phyloP scores from a whole-genome alignment of 92 coral and sea anemone species.

The Muricea muricata region DNA sequence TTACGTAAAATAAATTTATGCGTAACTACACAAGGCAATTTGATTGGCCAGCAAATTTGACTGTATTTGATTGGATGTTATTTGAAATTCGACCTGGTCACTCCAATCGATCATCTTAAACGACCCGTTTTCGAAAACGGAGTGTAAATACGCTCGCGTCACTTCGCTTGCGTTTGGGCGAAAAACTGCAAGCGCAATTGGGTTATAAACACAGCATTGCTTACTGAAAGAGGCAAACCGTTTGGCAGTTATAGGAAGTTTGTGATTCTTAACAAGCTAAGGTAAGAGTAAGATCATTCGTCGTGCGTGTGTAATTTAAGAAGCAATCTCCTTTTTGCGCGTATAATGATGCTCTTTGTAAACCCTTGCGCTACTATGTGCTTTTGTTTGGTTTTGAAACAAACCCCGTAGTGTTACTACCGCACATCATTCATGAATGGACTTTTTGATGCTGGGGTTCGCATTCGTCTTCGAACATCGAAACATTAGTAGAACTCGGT shows the following conservation, averaged over 20 bases:
- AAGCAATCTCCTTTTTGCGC: not conserved
- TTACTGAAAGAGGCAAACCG: not conserved
- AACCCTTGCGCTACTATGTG: too few species aligned
- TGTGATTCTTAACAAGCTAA: not conserved
- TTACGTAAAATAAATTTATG: too few species aligned
- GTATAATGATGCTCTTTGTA: not conserved
- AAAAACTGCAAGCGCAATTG: not conserved
- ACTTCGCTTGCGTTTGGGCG: not conserved
- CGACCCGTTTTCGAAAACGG: not conserved
- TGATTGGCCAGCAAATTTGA: too few species aligned
- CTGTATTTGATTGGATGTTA: too few species aligned
- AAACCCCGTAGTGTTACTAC: too few species aligned
- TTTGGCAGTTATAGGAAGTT: not conserved
- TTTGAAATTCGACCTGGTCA: too few species aligned
- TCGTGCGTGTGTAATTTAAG: not conserved
- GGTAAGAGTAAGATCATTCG: not conserved
- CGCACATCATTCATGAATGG: not conserved
- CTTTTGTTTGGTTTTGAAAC: too few species aligned
- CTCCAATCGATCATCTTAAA: too few species aligned
- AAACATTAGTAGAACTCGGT: not conserved
- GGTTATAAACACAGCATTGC: not conserved
- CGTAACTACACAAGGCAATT: too few species aligned
- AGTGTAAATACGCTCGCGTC: too few species aligned
- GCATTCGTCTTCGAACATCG: not conserved
- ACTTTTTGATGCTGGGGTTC: not conserved